Conservation (phyloP, 23 tunicate genomes). For the Styela clava region DNA sequence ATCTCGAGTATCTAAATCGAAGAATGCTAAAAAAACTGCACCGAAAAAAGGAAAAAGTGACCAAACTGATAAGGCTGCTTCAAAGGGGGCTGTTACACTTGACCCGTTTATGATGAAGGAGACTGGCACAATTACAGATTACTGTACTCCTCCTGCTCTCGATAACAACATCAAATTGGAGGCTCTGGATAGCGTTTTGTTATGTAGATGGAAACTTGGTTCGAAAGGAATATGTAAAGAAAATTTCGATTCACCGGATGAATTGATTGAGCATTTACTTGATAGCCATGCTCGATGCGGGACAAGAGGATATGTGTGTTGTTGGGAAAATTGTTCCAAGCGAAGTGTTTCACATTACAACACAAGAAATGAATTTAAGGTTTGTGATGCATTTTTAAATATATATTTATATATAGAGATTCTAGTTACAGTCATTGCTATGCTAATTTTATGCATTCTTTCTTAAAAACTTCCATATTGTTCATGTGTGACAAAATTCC, state of each 20-base stretch:
- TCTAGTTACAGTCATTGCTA: too few relatives aligned
- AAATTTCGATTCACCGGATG: constrained; percentile 6
- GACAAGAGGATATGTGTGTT: constrained; percentile 1
- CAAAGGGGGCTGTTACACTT: not conserved
- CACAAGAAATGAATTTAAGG: not conserved
- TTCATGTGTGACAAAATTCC: too few relatives aligned
- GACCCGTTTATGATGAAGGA: not conserved
- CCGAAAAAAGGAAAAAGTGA: not conserved
- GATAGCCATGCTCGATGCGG: not conserved
- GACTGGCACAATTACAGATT: not conserved
- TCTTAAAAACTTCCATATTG: too few relatives aligned
- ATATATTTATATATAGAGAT: too few relatives aligned
- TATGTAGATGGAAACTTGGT: not conserved
- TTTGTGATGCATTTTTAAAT: too few relatives aligned
- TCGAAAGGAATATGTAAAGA: not conserved
- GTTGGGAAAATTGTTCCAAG: constrained; percentile 3
- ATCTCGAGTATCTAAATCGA: not conserved
- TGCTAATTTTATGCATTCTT: too few relatives aligned
- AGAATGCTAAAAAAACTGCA: not conserved
- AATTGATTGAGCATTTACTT: constrained; percentile 12
- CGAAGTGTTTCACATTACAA: not conserved
- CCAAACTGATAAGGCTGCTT: not conserved
- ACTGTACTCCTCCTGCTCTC: not conserved
- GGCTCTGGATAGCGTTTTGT: not conserved
- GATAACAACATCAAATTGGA: not conserved